Evolutionary conservation across 1,140 invertebrate species (phyloP).

Genomic region (Platyscapa corneri): DNA sequence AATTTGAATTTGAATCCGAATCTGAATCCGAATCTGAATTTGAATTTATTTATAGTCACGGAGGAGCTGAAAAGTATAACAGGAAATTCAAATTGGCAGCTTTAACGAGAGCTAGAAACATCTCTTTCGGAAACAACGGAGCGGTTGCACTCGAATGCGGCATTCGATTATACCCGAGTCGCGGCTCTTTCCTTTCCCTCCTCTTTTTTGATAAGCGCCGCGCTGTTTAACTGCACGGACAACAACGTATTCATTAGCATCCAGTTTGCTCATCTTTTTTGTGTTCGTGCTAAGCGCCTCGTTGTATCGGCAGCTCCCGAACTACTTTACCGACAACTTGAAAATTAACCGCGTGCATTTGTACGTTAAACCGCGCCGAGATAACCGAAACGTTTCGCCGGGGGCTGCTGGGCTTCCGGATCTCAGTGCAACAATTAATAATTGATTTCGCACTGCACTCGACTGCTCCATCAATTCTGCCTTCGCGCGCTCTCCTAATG

Average conservation of each 20-base stretch:
- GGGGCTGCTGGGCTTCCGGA: no score
- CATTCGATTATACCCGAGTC: background rate
- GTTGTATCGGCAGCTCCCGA: background rate
- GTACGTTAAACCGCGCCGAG: no score
- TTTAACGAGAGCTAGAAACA: conserved; percentile 4
- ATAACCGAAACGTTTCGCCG: no score
- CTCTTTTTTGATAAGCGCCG: background rate
- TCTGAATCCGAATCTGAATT: background rate
- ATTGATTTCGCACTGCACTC: no score
- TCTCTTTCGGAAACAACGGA: background rate
- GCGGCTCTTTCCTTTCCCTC: background rate
- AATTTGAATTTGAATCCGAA: conserved; percentile 26
- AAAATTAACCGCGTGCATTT: background rate
- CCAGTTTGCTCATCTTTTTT: no score
- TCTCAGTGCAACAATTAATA: no score
- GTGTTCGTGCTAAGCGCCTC: background rate
- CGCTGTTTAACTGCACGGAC: background rate
- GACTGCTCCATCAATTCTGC: no score
- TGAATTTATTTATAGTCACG: conserved; percentile 2
- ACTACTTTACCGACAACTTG: background rate
- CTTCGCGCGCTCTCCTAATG: no score
- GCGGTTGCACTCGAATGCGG: background rate
- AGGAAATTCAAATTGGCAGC: background rate
- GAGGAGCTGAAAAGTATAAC: background rate
- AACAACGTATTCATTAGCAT: background rate